Evolutionary conservation across 2,888 invertebrate species (phyloP).

Genomic region (Chymomyza procnemis): DNA sequence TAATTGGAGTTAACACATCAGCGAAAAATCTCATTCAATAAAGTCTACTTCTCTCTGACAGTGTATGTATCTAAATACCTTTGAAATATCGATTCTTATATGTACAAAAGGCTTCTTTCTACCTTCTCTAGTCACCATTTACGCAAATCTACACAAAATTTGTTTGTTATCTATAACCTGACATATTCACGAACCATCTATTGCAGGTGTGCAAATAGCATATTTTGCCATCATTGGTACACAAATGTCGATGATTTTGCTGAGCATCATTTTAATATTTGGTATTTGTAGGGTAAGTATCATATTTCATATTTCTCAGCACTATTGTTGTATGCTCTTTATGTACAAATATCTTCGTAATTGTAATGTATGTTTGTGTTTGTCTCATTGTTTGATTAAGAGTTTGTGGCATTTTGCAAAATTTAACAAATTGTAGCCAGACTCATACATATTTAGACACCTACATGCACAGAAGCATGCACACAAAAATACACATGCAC

Average conservation of each 20-base stretch:
- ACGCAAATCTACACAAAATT: not conserved
- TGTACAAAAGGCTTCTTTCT: too few species aligned
- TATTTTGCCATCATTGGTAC: constrained; percentile 89
- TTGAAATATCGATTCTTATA: too few species aligned
- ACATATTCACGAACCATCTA: constrained; percentile 56
- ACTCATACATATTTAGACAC: not conserved
- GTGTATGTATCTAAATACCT: too few species aligned
- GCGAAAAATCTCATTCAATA: too few species aligned
- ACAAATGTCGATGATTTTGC: constrained; percentile 87
- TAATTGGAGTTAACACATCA: too few species aligned
- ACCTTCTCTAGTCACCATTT: too few species aligned
- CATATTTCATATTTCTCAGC: not conserved
- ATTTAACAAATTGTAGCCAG: constrained; percentile 21
- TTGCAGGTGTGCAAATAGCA: constrained; percentile 89
- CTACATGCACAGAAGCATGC: constrained; percentile 13
- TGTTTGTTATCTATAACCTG: not conserved
- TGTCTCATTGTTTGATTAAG: constrained; percentile 31
- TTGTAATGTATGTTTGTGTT: constrained; percentile 6
- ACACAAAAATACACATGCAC: constrained; percentile 1
- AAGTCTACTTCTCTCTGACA: too few species aligned
- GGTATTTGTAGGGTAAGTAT: constrained; percentile 87
- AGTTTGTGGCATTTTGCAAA: constrained; percentile 37
- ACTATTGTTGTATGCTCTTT: not conserved
- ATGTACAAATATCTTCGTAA: not conserved
- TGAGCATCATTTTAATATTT: constrained; percentile 85